Evolutionary conservation across 2,113 vertebrate genomes (phyloP).

Genomic region (Columba janthina): DNA sequence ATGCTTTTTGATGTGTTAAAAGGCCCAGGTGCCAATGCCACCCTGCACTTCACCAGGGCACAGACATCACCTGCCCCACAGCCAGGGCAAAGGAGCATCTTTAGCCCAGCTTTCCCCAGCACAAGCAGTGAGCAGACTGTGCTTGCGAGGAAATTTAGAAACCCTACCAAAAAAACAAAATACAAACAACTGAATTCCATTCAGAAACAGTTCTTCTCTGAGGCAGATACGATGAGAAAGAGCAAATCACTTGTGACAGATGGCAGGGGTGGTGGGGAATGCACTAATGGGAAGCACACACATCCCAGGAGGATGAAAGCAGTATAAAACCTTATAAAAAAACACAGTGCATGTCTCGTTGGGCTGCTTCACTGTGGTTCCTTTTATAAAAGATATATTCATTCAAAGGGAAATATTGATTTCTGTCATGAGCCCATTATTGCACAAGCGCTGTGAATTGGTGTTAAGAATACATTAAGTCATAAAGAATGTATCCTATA

Average conservation of each 20-base stretch:
- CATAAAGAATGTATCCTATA: background rate
- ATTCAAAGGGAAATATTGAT: conserved; percentile 10
- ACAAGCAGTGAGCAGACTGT: background rate
- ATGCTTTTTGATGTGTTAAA: background rate
- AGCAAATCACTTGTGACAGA: conserved; percentile 48
- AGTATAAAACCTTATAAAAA: background rate
- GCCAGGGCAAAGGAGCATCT: background rate
- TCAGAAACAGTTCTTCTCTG: background rate
- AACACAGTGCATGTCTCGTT: background rate
- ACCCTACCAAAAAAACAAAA: background rate
- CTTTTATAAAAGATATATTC: conserved; percentile 1
- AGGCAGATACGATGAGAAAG: conserved; percentile 4
- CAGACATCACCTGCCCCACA: background rate
- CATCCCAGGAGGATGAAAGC: conserved; percentile 24
- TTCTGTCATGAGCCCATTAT: background rate
- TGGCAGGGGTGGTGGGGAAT: conserved; percentile 23
- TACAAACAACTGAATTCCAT: background rate
- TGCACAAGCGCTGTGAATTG: background rate
- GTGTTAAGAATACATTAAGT: background rate
- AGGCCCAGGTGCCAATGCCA: background rate
- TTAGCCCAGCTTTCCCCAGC: background rate
- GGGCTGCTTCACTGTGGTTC: background rate
- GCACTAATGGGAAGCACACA: conserved; percentile 42
- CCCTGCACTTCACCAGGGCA: background rate
- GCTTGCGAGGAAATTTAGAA: background rate